A percentile compares a stretch with the other conserved stretches of the same genome.
phyloP scores from a whole-genome alignment of 64 coral and sea anemone genomes.

The Stylophora pistillata region DNA sequence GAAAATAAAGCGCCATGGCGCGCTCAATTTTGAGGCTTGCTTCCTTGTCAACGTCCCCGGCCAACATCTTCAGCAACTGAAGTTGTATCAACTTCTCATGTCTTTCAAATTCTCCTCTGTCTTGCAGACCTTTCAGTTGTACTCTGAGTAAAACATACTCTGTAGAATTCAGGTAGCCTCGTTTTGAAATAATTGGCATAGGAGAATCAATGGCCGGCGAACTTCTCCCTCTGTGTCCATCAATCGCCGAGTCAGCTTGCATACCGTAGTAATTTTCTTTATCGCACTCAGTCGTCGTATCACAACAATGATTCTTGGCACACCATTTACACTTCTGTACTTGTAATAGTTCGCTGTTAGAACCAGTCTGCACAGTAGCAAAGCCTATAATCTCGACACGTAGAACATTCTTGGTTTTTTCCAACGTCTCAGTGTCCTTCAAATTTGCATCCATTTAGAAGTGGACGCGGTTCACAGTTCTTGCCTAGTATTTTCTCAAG shows the following conservation, averaged over 20 bases:
- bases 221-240: too few species aligned
- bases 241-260: too few species aligned
- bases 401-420: too few species aligned
- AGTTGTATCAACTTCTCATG: neutral
- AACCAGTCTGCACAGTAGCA: neutral
- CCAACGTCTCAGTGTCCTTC: neutral
- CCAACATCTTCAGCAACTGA: neutral
- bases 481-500: neutral
- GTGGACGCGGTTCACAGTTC: neutral
- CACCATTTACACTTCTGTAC: neutral
- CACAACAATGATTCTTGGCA: neutral
- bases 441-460: neutral
- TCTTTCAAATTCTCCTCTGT: neutral
- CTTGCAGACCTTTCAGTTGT: neutral
- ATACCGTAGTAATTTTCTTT: too few species aligned
- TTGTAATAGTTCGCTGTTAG: neutral
- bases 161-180: neutral
- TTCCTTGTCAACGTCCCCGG: neutral
- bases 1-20: neutral
- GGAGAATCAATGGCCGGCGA: neutral
- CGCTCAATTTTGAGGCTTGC: neutral
- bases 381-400: neutral
- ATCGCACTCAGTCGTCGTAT: too few species aligned
- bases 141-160: neutral
- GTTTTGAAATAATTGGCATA: neutral